Percentiles rank a stretch among this genome's conserved stretches.
These are phyloP conservation scores for Coregonus ussuriensis DNA, from an alignment of 2,797 vertebrate species.

Conservation along the genomic window DNA sequence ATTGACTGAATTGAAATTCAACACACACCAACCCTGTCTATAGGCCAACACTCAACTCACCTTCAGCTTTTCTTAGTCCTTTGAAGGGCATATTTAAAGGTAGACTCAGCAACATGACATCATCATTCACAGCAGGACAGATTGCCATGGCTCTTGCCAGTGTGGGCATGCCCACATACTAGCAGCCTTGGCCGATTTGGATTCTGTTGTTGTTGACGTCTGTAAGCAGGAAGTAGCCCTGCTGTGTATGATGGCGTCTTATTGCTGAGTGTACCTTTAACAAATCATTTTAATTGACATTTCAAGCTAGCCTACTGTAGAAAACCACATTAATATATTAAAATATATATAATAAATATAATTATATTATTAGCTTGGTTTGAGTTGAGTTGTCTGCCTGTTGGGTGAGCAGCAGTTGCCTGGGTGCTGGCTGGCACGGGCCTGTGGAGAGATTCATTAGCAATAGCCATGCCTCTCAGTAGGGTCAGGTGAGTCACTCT, in stretches of 20 bases:
- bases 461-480: not conserved
- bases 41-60: not conserved
- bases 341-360: too few relatives aligned
- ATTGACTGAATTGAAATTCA: not conserved
- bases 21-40: not conserved
- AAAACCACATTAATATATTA: not conserved
- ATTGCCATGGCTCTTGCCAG: not conserved
- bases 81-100: not conserved
- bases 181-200: not conserved
- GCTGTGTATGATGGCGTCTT: too few relatives aligned
- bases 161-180: not conserved
- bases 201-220: not conserved
- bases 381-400: not conserved
- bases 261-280: not conserved
- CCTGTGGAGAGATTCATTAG: not conserved
- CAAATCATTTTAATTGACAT: not conserved
- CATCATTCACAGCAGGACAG: not conserved
- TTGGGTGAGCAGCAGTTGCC: not conserved
- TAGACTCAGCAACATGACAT: not conserved
- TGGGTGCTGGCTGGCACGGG: not conserved
- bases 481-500: conserved; percentile 15
- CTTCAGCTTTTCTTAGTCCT: not conserved
- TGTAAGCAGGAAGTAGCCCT: not conserved
- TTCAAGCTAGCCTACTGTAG: not conserved
- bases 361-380: not conserved